Conservation (phyloP, 37 sponge, comb jelly and placozoan genomes). For the Beroe ovata region DNA sequence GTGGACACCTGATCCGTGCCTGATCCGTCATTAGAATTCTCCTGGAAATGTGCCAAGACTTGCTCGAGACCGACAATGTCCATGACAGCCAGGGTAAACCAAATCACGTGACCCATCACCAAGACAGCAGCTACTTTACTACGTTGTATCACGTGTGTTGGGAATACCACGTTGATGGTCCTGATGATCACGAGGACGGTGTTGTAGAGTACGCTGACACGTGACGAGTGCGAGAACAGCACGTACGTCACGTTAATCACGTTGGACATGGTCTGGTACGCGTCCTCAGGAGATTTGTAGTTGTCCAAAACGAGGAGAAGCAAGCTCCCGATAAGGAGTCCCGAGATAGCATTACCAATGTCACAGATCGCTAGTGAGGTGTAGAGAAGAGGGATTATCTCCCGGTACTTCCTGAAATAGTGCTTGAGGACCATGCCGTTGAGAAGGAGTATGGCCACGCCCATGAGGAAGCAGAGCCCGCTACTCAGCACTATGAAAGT, state of each 20-base stretch:
- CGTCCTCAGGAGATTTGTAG: not conserved
- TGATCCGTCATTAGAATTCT: no score
- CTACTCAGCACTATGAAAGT: not conserved
- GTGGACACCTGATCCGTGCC: not conserved
- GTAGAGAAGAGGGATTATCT: conserved; percentile 58
- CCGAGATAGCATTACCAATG: conserved; percentile 28
- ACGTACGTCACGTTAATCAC: conserved; percentile 6
- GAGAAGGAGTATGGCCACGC: not conserved
- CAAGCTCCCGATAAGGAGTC: conserved; percentile 4
- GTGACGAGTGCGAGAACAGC: conserved; percentile 11
- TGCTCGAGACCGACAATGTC: conserved; percentile 37
- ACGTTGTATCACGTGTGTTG: not conserved
- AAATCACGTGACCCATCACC: conserved; percentile 43
- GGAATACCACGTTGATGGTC: conserved; percentile 62
- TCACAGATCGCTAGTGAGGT: conserved; percentile 41
- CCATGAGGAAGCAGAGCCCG: conserved; percentile 22
- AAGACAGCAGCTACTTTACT: not conserved
- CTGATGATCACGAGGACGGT: conserved; percentile 47
- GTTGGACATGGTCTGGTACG: not conserved
- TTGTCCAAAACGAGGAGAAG: not conserved
- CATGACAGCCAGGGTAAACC: not conserved
- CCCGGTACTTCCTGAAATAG: conserved; percentile 27
- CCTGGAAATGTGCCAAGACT: conserved; percentile 12
- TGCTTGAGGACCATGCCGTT: conserved; percentile 39
- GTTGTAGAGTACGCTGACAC: conserved; percentile 40